Percentiles rank a stretch among this genome's conserved stretches.
Evolutionary conservation across 2,113 vertebrate genomes (phyloP).

Genomic region (human): DNA sequence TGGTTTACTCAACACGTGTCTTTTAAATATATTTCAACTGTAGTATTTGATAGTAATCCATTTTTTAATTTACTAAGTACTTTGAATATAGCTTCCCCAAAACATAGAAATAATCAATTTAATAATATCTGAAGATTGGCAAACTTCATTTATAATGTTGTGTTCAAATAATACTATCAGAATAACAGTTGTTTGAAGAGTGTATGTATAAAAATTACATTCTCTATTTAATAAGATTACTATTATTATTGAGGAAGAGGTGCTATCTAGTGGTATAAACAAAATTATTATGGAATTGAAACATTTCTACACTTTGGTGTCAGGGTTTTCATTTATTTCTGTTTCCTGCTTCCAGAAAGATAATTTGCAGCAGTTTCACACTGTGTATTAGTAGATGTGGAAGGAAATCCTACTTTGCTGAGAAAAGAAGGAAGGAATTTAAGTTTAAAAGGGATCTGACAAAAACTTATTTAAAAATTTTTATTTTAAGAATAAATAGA

Average conservation of each 20-base stretch:
- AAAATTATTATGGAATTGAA: constrained; percentile 34
- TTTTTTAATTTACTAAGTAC: constrained; percentile 35
- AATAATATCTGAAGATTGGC: constrained; percentile 30
- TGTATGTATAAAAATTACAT: constrained; percentile 44
- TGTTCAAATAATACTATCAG: constrained; percentile 45
- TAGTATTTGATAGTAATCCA: background rate
- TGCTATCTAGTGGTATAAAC: constrained; percentile 69
- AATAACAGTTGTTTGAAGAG: constrained; percentile 43
- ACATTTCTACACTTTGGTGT: constrained; percentile 41
- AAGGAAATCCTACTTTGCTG: constrained; percentile 3
- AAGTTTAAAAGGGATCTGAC: constrained; percentile 11
- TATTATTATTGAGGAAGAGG: constrained; percentile 61
- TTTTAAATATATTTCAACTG: constrained; percentile 33
- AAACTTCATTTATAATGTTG: constrained; percentile 42
- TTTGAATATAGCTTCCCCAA: background rate
- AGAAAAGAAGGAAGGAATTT: constrained; percentile 28
- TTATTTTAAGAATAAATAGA: constrained; percentile 46
- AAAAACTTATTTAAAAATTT: constrained; percentile 19
- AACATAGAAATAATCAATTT: constrained; percentile 39
- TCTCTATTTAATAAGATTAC: constrained; percentile 55
- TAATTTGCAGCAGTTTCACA: background rate
- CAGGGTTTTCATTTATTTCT: constrained; percentile 36
- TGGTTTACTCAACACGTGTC: constrained; percentile 20
- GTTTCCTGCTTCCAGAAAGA: constrained; percentile 41
- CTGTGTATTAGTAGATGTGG: background rate